Percentiles rank a stretch among this genome's conserved stretches.
Conservation (phyloP, 2,113 vertebrate genomes). For the Garra rufa region DNA sequence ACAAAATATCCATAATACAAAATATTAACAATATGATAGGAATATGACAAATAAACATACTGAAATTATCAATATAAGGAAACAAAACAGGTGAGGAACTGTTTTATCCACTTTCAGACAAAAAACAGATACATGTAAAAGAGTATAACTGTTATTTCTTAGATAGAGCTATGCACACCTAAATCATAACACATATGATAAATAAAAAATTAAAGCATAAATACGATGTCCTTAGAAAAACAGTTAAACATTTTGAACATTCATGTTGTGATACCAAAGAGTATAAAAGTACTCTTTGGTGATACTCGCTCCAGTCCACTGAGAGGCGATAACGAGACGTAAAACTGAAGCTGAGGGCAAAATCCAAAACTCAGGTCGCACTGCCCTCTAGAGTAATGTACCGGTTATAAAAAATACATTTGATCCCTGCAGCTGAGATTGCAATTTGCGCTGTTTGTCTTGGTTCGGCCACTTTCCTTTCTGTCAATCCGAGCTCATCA, state of each 20-base stretch:
- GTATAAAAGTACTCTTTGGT: too few species aligned
- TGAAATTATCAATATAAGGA: neutral
- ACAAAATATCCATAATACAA: neutral
- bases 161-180: neutral
- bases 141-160: neutral
- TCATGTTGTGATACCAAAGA: neutral
- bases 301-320: neutral
- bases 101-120: neutral
- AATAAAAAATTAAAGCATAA: neutral
- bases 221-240: neutral
- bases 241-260: neutral
- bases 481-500: neutral
- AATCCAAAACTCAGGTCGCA: neutral
- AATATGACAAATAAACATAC: neutral
- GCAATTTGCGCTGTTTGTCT: slow-evolving; percentile 18
- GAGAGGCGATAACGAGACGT: neutral
- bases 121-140: neutral
- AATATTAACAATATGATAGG: neutral
- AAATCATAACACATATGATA: neutral
- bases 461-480: neutral
- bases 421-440: slow-evolving; percentile 24
- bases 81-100: neutral
- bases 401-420: neutral
- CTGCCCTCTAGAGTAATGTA: slow-evolving; percentile 29
- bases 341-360: neutral